Percentiles rank a stretch among this genome's conserved stretches.
phyloP scores from a whole-genome alignment of 2,888 invertebrate genomes.

The Patella pellucida region DNA sequence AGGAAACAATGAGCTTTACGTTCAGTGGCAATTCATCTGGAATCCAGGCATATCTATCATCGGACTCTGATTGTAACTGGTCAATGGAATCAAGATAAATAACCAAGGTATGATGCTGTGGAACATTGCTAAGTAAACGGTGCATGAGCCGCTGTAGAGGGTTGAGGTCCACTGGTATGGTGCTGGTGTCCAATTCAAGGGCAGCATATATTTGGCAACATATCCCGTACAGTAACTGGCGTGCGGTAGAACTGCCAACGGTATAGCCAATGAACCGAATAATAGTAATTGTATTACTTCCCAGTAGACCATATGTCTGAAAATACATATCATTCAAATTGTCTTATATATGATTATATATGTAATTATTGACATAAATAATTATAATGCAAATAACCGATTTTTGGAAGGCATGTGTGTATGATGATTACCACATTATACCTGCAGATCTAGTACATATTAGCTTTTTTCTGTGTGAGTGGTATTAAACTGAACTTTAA shows the following conservation, averaged over 20 bases:
- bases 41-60: slow-evolving; percentile 51
- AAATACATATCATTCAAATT: neutral
- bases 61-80: slow-evolving; percentile 27
- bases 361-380: no score
- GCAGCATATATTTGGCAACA: slow-evolving; percentile 55
- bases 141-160: slow-evolving; percentile 57
- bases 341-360: no score
- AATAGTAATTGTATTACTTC: slow-evolving; percentile 44
- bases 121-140: slow-evolving; percentile 51
- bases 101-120: slow-evolving; percentile 51
- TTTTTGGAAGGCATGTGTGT: no score
- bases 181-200: slow-evolving; percentile 35
- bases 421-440: no score
- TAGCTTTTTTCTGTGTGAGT: no score
- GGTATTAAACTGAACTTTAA: no score
- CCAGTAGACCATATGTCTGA: slow-evolving; percentile 45
- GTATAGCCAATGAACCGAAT: slow-evolving; percentile 60
- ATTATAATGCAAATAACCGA: no score
- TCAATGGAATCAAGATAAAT: slow-evolving; percentile 57
- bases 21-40: slow-evolving; percentile 58
- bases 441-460: no score
- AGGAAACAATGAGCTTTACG: slow-evolving; percentile 62
- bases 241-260: slow-evolving; percentile 51
- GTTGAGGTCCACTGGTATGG: slow-evolving; percentile 52
- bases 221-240: slow-evolving; percentile 58